Percentiles rank a stretch among this genome's conserved stretches.
These are phyloP conservation scores for Halictus rubicundus DNA, from an alignment of 1,140 invertebrate genomes.

Conservation along the genomic window DNA sequence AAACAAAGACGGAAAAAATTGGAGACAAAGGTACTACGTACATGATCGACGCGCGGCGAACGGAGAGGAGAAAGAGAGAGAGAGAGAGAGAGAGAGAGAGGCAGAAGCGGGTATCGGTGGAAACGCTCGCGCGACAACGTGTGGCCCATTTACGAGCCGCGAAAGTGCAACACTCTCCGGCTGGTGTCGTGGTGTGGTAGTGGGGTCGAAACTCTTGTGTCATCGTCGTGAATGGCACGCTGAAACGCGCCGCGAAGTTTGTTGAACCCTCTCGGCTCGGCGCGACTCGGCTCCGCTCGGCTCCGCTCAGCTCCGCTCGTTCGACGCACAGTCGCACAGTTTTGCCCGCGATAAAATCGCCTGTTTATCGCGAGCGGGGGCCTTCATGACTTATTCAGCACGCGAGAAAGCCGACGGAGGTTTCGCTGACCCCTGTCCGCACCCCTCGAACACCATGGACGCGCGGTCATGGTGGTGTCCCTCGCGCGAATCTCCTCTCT, in stretches of 20 bases:
- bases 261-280: conserved; percentile 53
- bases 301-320: conserved; percentile 24
- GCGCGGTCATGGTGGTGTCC: no score
- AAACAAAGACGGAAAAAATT: no score
- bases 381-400: conserved; percentile 72
- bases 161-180: conserved; percentile 34
- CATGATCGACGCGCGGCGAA: no score
- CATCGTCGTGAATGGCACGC: conserved; percentile 40
- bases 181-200: not conserved
- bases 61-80: no score
- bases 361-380: conserved; percentile 62
- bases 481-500: no score
- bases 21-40: no score
- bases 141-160: conserved; percentile 29
- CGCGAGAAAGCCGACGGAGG: conserved; percentile 14
- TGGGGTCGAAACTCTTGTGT: conserved; percentile 38
- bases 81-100: no score
- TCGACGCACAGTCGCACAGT: conserved; percentile 56
- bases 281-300: not conserved
- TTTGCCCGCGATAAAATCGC: conserved; percentile 70
- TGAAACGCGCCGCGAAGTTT: conserved; percentile 51
- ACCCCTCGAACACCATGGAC: no score
- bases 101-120: no score
- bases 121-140: no score
- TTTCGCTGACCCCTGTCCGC: not conserved